A percentile compares a stretch with the other conserved stretches of the same genome.
Evolutionary conservation across 2,797 vertebrate genomes (phyloP).

Genomic region (Lophius americanus): DNA sequence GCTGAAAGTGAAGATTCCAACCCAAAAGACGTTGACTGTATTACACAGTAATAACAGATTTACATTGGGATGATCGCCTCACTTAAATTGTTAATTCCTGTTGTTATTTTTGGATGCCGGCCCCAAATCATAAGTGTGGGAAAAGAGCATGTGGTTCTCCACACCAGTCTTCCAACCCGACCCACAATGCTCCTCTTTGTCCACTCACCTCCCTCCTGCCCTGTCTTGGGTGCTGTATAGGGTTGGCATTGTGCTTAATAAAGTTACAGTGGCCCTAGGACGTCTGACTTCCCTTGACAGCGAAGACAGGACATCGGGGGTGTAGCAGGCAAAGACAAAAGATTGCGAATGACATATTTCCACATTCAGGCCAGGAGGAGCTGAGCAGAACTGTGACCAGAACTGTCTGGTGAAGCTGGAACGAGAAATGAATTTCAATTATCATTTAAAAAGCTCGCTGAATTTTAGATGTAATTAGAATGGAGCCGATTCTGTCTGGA

Average conservation of each 20-base stretch:
- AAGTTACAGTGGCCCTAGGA: conserved; percentile 74
- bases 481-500: conserved; percentile 57
- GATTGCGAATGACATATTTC: conserved; percentile 62
- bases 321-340: conserved; percentile 63
- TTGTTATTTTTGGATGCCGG: conserved; percentile 69
- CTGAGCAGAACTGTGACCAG: conserved; percentile 32
- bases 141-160: conserved; percentile 78
- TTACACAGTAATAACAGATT: conserved; percentile 4
- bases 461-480: conserved; percentile 61
- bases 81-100: conserved; percentile 52
- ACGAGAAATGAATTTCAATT: conserved; percentile 55
- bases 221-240: conserved; percentile 65
- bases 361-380: conserved; percentile 32
- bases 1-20: not conserved
- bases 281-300: conserved; percentile 61
- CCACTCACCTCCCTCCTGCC: conserved; percentile 61
- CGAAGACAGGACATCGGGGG: conserved; percentile 48
- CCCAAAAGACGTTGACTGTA: not conserved
- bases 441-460: conserved; percentile 51
- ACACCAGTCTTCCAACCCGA: conserved; percentile 43
- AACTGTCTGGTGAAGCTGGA: conserved; percentile 43
- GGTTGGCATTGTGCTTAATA: conserved; percentile 78
- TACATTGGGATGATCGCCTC: conserved; percentile 20
- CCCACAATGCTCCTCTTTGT: conserved; percentile 75
- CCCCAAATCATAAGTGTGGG: conserved; percentile 79